Base-by-base conservation (phyloP, 2,888 invertebrate species). In the Pseudococcus longispinus region DNA sequence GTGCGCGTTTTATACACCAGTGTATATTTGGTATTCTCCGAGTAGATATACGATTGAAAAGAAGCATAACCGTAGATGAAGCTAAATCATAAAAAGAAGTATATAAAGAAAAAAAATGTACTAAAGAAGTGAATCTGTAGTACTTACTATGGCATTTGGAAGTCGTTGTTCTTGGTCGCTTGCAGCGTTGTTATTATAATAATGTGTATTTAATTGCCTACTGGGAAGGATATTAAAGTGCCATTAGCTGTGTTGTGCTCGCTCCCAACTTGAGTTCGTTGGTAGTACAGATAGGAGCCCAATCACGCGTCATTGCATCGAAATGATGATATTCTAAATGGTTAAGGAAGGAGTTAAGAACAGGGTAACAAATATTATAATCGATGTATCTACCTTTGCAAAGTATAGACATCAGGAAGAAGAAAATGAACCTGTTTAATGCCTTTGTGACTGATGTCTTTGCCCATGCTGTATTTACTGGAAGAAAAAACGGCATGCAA, bases 191-290 rank as follows among this genome's bases (percentile, higher is more conserved):
- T 70, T 70, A 70, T 70, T 86, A 77, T 86, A 55, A 84, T 84
- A 86, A 86, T 86, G 86, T 80, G 80, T 86, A 86, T 86, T 86
- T 86, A 86, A 86, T 86, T 86, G 86, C 86, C 86, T 51, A 86
- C 86, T 26, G 86, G 80, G 80, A 26, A 77, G 86, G 86, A 86
- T 80, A 86, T 86, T 86, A 86, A 86, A 86, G 86, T 80, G 51
- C 55, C 86, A 86, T 86, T 86, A 86, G 60, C 9, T 60, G 60
- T 60, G 60, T 23, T 23, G 5, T 60, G 60, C 60, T 60, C 13
- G 60, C 60, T 23, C 60, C 23, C 23, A 18, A 20, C 18, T n/a
- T 55, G 6, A 13, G 15, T n/a, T 8, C n/a, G n/a, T 55, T 20
- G 20, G 11, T n/a, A 3, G 51, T n/a, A n/a, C 9, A 60, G 60